Base-by-base conservation (phyloP, 2,888 invertebrate species). In the Baronia brevicornis region DNA sequence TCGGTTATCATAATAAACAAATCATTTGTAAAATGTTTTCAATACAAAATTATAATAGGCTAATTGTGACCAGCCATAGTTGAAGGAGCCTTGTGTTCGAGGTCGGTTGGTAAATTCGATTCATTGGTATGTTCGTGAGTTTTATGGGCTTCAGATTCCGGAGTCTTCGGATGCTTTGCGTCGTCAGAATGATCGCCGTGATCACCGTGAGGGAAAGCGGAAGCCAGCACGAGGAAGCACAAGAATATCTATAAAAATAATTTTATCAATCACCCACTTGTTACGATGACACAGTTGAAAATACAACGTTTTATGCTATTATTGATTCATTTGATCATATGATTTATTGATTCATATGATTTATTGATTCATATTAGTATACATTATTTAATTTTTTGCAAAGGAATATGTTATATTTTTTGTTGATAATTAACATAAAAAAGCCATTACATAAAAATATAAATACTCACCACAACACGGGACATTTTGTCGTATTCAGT, bases 81-180 rank as follows among this genome's bases (percentile, higher is more conserved):
- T 21, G 42, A 50, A 1, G 36, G 31, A 6, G 47, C 44, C 8
- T 28, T 46, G 22, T 33, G 51, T 12, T 35, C 35, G 12, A 51
- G 19, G 5, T 43, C 42, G 15, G 52, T 45, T 1, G 34, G 30
- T 12, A 52, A 54, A 18, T 52, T 51, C 1, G 53, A 21, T 8
- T 33, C 36, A 20, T 24, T 26, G 12, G 38, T 41, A 11, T 39
- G 45, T 29, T 69, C 67, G 2, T 60, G 51, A 0, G 46, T 30
- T 6, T 68, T 71, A 1, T 47, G 50, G 14, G 48, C 26, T 10
- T 56, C 54, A 4, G 44, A 31, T 21, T 50, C 51, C 0, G 53
- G 51, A 4, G 39, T 11, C 24, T 55, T 55, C 14, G 47, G 46
- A 12, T 51, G 45, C 9, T 35, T 5, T 36, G 18, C 22, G 9